phyloP scores from a whole-genome alignment of 2,113 vertebrate genomes.

The Girardinichthys multiradiatus region DNA sequence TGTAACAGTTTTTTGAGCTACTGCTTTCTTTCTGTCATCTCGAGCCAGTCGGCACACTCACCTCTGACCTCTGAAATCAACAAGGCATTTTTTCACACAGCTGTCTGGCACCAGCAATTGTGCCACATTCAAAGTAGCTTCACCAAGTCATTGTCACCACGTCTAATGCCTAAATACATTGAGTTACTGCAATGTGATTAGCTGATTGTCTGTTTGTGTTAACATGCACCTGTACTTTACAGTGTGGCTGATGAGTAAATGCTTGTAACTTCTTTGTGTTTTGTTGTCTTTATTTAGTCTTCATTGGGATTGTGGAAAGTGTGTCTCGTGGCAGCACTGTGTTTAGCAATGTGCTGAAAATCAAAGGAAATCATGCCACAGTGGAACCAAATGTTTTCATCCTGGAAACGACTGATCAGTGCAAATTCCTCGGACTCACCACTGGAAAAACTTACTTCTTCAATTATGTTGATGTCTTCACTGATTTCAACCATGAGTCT shows the following conservation, averaged over 20 bases:
- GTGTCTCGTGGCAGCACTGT: constrained; percentile 11
- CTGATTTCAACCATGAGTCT: constrained; percentile 22
- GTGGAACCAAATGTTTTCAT: neutral
- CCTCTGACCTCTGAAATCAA: too few relatives aligned
- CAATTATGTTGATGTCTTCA: neutral
- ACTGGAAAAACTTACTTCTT: constrained; percentile 41
- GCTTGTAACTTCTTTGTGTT: neutral
- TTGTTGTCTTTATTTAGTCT: constrained; percentile 31
- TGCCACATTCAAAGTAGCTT: too few relatives aligned
- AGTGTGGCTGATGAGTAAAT: neutral
- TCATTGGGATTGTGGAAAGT: constrained; percentile 43
- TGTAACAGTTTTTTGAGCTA: too few relatives aligned
- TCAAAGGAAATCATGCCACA: neutral
- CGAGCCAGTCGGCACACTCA: too few relatives aligned
- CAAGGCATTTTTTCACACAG: too few relatives aligned
- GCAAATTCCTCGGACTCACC: neutral
- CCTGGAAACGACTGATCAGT: neutral
- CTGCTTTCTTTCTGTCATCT: too few relatives aligned
- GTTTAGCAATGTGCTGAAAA: constrained; percentile 13
- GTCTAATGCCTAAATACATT: neutral
- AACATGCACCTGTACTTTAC: too few relatives aligned
- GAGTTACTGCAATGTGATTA: neutral
- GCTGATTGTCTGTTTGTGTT: too few relatives aligned
- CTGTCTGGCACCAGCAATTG: too few relatives aligned
- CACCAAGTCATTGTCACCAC: too few relatives aligned